Percentiles rank a stretch among this genome's conserved stretches.
Evolutionary conservation across 1,140 invertebrate genomes (phyloP).

Genomic region (Trichogramma pretiosum): DNA sequence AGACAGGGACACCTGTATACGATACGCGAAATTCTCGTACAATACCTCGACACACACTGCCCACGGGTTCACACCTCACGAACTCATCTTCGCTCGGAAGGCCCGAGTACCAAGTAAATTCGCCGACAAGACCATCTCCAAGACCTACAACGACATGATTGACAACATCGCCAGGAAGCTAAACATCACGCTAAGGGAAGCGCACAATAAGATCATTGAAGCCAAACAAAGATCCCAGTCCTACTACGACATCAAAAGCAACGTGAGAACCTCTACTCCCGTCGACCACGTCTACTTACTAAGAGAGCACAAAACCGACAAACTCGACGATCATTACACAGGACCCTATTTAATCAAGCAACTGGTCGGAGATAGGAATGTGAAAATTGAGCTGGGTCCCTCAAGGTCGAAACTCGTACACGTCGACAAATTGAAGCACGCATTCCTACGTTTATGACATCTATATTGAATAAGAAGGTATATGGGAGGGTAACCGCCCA

Average conservation of each 20-base stretch:
- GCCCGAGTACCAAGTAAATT: slow-evolving; percentile 1
- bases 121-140: neutral
- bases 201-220: neutral
- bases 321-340: neutral
- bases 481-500: too few species aligned
- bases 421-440: neutral
- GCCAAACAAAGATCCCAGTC: slow-evolving; percentile 6
- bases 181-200: neutral
- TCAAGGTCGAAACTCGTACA: neutral
- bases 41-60: slow-evolving; percentile 23
- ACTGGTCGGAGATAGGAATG: neutral
- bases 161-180: neutral
- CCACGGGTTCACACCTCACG: slow-evolving; percentile 25
- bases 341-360: slow-evolving; percentile 7
- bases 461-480: too few species aligned
- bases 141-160: neutral
- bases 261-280: neutral
- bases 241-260: slow-evolving; percentile 4
- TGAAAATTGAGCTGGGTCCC: neutral
- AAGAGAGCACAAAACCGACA: neutral
- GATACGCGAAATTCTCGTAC: slow-evolving; percentile 20
- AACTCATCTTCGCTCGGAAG: slow-evolving; percentile 29
- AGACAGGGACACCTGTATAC: slow-evolving; percentile 33
- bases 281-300: slow-evolving; percentile 12
- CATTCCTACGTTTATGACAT: too few species aligned